Evolutionary conservation across 1,140 invertebrate species (phyloP).

Genomic region (Anadara kagoshimensis): DNA sequence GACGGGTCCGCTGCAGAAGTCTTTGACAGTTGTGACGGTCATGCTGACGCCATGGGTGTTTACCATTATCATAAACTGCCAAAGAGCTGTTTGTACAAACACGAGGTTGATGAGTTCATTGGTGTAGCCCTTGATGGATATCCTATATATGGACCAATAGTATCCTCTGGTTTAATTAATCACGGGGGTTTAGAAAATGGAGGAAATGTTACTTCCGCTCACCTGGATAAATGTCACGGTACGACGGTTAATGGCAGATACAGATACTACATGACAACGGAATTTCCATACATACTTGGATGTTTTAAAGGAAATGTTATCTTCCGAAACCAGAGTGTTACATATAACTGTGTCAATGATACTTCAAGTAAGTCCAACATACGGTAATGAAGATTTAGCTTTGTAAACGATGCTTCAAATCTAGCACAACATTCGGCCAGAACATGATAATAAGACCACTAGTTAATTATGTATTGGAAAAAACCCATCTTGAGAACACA

Average conservation of each 20-base stretch:
- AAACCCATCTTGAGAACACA: too few species aligned
- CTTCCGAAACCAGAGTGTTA: not conserved
- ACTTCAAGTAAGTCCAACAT: too few species aligned
- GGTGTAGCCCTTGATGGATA: constrained; percentile 32
- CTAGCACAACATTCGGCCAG: too few species aligned
- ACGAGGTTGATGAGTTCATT: constrained; percentile 26
- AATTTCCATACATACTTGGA: constrained; percentile 26
- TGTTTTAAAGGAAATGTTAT: constrained; percentile 27
- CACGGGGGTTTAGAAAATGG: too few species aligned
- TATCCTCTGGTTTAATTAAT: not conserved
- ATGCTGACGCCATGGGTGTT: not conserved
- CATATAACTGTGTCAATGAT: not conserved
- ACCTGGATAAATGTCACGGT: constrained; percentile 37
- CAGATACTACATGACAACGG: constrained; percentile 25
- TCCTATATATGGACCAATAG: constrained; percentile 30
- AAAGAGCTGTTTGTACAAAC: constrained; percentile 21
- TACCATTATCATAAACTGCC: constrained; percentile 37
- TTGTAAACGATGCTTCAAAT: too few species aligned
- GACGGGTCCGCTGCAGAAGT: constrained; percentile 22
- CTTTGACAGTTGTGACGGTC: constrained; percentile 35
- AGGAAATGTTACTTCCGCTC: constrained; percentile 6
- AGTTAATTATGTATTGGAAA: too few species aligned
- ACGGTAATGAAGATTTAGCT: too few species aligned
- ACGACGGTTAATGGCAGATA: constrained; percentile 15
- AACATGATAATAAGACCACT: too few species aligned